Evolutionary conservation across 1,140 invertebrate genomes (phyloP).

Genomic region (Cherax quadricarinatus): DNA sequence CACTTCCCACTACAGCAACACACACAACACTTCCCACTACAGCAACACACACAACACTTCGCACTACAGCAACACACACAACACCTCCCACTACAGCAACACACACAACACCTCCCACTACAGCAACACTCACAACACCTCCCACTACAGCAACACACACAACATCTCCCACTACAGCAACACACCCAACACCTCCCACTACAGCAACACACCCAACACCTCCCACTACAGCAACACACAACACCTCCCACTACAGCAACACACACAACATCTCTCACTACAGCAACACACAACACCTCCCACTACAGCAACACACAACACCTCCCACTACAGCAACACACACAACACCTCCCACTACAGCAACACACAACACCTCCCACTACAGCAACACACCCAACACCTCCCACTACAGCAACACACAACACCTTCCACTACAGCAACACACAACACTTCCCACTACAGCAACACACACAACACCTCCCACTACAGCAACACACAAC

Average conservation of each 20-base stretch:
- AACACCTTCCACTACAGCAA: not conserved
- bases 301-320: too few relatives aligned
- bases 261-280: too few relatives aligned
- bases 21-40: not conserved
- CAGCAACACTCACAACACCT: not conserved
- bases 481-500: not conserved
- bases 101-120: slow-evolving; percentile 11
- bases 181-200: too few relatives aligned
- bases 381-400: not conserved
- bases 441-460: not conserved
- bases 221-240: too few relatives aligned
- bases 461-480: not conserved
- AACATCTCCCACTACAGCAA: too few relatives aligned
- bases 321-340: not conserved
- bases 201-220: too few relatives aligned
- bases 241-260: too few relatives aligned
- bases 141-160: too few relatives aligned
- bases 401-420: not conserved
- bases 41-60: not conserved
- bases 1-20: not conserved
- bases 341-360: too few relatives aligned
- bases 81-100: not conserved
- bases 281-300: too few relatives aligned
- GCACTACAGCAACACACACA: not conserved
- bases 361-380: too few relatives aligned